These are phyloP conservation scores for Tapera naevia DNA, from an alignment of 2,797 vertebrate species.

Conservation along the genomic window DNA sequence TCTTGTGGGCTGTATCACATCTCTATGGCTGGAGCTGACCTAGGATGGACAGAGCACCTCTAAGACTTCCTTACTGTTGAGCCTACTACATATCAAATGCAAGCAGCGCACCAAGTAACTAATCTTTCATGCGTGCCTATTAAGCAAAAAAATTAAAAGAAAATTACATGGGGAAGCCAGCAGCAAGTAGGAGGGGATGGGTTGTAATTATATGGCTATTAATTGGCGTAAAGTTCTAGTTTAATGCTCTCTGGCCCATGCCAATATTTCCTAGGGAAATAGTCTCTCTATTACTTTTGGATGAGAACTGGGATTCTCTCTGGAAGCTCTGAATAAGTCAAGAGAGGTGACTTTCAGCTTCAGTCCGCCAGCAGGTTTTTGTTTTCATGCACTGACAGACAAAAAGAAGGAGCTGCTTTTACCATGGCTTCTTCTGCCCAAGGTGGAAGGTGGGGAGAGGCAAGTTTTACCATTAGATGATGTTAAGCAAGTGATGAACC, in stretches of 20 bases:
- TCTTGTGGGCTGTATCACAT: neutral
- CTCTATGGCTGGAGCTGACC: neutral
- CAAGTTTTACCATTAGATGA: neutral
- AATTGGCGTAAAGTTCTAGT: neutral
- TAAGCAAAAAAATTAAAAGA: constrained; percentile 49
- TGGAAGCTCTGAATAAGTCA: neutral
- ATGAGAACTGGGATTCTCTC: neutral
- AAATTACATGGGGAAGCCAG: constrained; percentile 21
- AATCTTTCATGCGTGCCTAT: neutral
- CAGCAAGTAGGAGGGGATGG: neutral
- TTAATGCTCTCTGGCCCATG: constrained; percentile 4
- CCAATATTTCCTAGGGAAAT: neutral
- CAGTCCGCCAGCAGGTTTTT: neutral
- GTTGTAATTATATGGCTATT: constrained; percentile 41
- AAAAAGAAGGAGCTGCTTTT: neutral
- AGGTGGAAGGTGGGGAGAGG: neutral
- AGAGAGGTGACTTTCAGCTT: constrained; percentile 27
- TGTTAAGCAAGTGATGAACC: neutral
- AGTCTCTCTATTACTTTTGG: constrained; percentile 16
- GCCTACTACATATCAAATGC: neutral
- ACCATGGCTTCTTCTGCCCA: fast-evolving
- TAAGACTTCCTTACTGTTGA: neutral
- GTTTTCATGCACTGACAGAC: neutral
- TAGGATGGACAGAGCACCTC: neutral
- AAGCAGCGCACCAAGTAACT: neutral